phyloP scores from a whole-genome alignment of 2,888 invertebrate species.

The Machimus atricapillus region DNA sequence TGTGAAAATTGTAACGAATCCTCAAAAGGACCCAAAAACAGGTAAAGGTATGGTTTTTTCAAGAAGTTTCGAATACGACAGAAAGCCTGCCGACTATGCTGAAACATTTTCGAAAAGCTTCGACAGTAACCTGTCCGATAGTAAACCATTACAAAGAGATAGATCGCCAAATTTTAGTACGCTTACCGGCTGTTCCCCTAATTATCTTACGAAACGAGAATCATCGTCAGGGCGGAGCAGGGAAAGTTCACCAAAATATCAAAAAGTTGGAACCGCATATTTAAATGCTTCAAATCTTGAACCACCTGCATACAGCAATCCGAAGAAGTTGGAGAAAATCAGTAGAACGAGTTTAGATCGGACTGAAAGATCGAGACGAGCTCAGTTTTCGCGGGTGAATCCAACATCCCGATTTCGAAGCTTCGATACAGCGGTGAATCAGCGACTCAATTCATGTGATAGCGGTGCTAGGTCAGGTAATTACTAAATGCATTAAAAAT shows the following conservation, averaged over 20 bases:
- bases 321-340: slow-evolving; percentile 53
- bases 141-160: slow-evolving; percentile 51
- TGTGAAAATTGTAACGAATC: slow-evolving; percentile 46
- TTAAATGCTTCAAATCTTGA: slow-evolving; percentile 54
- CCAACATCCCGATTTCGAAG: slow-evolving; percentile 68
- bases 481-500: slow-evolving; percentile 37
- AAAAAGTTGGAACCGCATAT: slow-evolving; percentile 57
- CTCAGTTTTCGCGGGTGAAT: slow-evolving; percentile 65
- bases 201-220: slow-evolving; percentile 60
- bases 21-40: slow-evolving; percentile 51
- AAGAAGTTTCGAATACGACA: slow-evolving; percentile 61
- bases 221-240: slow-evolving; percentile 55
- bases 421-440: slow-evolving; percentile 64
- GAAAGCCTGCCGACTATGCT: slow-evolving; percentile 57
- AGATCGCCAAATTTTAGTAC: slow-evolving; percentile 60
- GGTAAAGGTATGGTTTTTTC: slow-evolving; percentile 62
- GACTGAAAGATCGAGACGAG: slow-evolving; percentile 64
- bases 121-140: slow-evolving; percentile 59
- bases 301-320: slow-evolving; percentile 55
- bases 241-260: slow-evolving; percentile 60
- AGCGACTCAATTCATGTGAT: slow-evolving; percentile 63
- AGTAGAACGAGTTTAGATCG: slow-evolving; percentile 54
- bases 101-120: slow-evolving; percentile 62
- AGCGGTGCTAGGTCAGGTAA: slow-evolving; percentile 62
- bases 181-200: slow-evolving; percentile 61